Evolutionary conservation across 2,797 vertebrate genomes (phyloP), one percentile per base, ranked within the genome.

Genomic region (Cyprinella venusta): DNA sequence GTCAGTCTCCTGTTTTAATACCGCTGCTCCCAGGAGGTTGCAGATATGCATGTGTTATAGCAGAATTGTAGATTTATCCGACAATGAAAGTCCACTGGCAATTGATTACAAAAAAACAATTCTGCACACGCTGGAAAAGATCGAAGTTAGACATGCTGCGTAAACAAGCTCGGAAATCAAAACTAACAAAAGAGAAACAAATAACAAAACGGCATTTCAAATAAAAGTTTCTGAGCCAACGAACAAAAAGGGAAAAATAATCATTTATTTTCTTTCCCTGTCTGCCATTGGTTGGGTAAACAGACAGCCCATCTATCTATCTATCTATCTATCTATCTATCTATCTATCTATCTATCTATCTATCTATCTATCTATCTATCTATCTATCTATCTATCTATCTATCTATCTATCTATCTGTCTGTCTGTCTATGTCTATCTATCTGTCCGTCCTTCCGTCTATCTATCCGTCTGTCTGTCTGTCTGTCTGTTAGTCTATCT

Each of bases 1-100:
- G 87, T 87, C 80, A 54, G 80, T 78, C 67, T 89, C 56, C 18
- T 75, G 72, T 78, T 67, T 90, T 87, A 68, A 88, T 84, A 84
- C 64, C 74, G 68, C 45, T 30, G 1, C 40, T 63, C 42, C 86
- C 79, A 7, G 56, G 56, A 88, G 91, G 91, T 92, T 87, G 87
- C 21, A 77, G 40, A 56, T 78, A 59, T 70, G 61, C 3, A 63
- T 33, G 18, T 21, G 21, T 67, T 81, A 72, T 4, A 72, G 69
- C 40, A 74, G 61, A 19, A 50, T 81, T 78, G 48, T 82, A 65
- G 19, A 76, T 8, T 63, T 38, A 19, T 78, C 65, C 48, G 18
- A 40, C n/a, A 50, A 52, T 67, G 26, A 33, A 36, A 48, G 38
- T 72, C 50, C n/a, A 42, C 50, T 59, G 50, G 36, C n/a, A 59